Evolutionary conservation across 2,113 vertebrate genomes (phyloP).

Genomic region (Balaeniceps rex): DNA sequence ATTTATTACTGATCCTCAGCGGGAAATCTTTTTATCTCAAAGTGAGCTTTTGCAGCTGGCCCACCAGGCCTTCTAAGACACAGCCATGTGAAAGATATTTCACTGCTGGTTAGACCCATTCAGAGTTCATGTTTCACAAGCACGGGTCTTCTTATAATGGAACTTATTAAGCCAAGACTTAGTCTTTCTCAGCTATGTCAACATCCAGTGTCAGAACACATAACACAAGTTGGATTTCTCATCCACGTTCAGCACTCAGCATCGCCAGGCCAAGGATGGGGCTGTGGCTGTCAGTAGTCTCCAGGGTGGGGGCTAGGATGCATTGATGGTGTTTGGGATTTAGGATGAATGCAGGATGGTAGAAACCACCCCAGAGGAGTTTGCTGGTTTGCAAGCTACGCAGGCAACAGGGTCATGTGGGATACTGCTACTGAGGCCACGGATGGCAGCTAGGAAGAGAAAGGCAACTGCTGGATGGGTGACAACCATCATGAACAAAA

Average conservation of each 20-base stretch:
- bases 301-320: background rate
- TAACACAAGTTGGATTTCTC: background rate
- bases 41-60: background rate
- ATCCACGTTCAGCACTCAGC: background rate
- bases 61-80: background rate
- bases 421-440: background rate
- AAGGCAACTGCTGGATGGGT: background rate
- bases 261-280: background rate
- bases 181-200: background rate
- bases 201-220: accelerated
- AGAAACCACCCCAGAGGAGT: background rate
- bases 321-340: accelerated
- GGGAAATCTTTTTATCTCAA: background rate
- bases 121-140: background rate
- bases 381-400: background rate
- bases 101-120: background rate
- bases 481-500: background rate
- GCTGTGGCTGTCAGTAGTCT: background rate
- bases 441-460: background rate
- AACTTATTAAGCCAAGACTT: background rate
- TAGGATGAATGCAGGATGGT: background rate
- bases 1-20: background rate
- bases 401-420: background rate
- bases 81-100: background rate
- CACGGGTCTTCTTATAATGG: background rate